Evolutionary conservation across 2,888 invertebrate species (phyloP), one percentile per base, ranked within the genome.

Genomic region (Sepioteuthis lessoniana): DNA sequence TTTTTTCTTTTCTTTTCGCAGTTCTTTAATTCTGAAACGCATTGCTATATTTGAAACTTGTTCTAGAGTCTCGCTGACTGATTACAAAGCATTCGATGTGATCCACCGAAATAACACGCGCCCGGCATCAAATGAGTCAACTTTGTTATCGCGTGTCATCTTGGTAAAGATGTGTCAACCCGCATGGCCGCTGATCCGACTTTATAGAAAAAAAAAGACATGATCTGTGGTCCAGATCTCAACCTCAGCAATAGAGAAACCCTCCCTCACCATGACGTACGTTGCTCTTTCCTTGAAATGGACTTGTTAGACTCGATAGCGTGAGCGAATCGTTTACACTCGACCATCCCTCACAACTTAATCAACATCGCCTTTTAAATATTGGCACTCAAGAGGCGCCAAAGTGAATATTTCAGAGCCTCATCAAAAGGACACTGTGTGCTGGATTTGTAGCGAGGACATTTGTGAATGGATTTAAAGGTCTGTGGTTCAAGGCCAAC

Each of bases 281-380:
- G n/a, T 3, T n/a, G n/a, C 25, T 55, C 55, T 55, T 21, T 55
- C 55, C 21, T 25, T 55, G 55, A 25, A n/a, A 76, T 13, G 16
- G n/a, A 76, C n/a, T 76, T n/a, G 76, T 35, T 35, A 76, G 76
- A n/a, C 76, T 35, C 76, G 10, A 76, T 76, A 16, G 76, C 76
- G 76, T 76, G 76, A 16, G 76, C 76, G 76, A 76, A 76, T 76
- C 76, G 76, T 76, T 76, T 76, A 76, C 76, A n/a, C n/a, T 35
- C 76, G n/a, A 16, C 76, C n/a, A 76, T 76, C 76, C 76, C 55
- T 35, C n/a, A n/a, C 76, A 76, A 76, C 76, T n/a, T 76, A 35
- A 76, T 76, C 76, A 76, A 76, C 76, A 76, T n/a, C 76, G n/a
- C 76, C 76, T n/a, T 76, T 76, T 76, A 76, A 76, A 76, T 76